These are phyloP conservation scores for Lanius ludovicianus DNA, from an alignment of 2,113 vertebrate species.

Conservation along the genomic window DNA sequence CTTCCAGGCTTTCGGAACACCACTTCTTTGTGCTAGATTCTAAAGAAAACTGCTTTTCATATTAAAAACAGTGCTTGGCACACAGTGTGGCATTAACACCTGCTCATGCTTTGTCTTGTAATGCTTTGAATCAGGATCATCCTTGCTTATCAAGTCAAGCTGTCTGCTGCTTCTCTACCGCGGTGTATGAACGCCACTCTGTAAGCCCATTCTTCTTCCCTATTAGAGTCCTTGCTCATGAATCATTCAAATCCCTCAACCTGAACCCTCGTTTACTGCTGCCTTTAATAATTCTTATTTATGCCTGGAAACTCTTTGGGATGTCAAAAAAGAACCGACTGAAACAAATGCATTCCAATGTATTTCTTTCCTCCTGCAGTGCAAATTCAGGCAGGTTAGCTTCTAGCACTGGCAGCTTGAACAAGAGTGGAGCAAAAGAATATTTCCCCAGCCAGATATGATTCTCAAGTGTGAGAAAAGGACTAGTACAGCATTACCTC, in stretches of 20 bases:
- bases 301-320: background rate
- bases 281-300: background rate
- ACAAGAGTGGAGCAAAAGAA: background rate
- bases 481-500: background rate
- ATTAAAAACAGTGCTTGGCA: background rate
- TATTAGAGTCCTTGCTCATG: background rate
- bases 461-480: background rate
- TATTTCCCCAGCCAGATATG: background rate
- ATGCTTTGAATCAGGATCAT: background rate
- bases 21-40: background rate
- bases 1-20: background rate
- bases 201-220: background rate
- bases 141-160: constrained; percentile 1
- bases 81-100: background rate
- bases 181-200: background rate
- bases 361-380: background rate
- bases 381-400: background rate
- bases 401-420: background rate
- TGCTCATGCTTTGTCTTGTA: background rate
- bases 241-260: background rate
- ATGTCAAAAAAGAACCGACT: background rate
- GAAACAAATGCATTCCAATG: background rate
- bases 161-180: background rate
- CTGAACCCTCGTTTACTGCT: background rate
- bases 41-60: background rate